A percentile compares a stretch with the other conserved stretches of the same genome.
phyloP scores from a whole-genome alignment of 2,113 vertebrate genomes.

The Amphiprion ocellaris region DNA sequence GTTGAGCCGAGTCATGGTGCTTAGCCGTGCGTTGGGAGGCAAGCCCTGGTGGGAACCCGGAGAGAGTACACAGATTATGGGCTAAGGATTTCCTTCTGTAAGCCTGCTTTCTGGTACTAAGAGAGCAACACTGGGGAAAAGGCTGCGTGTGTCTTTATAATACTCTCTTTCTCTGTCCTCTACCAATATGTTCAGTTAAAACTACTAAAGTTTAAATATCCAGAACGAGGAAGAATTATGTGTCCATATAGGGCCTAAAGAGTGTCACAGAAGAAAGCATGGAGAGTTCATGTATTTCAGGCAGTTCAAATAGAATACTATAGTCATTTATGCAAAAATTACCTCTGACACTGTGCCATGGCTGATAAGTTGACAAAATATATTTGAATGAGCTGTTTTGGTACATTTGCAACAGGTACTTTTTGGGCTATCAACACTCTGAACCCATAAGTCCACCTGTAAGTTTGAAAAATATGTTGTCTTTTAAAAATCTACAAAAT shows the following conservation, averaged over 20 bases:
- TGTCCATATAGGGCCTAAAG: not conserved
- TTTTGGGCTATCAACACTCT: no score
- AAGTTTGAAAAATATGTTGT: no score
- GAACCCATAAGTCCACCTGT: no score
- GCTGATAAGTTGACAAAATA: no score
- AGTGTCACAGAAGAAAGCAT: no score
- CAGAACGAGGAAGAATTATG: not conserved
- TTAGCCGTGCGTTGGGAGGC: constrained; percentile 49
- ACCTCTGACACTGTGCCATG: no score
- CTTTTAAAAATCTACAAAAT: no score
- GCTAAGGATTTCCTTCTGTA: constrained; percentile 67
- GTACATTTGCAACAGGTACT: no score
- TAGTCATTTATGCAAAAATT: no score
- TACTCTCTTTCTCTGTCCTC: not conserved
- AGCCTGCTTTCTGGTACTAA: constrained; percentile 68
- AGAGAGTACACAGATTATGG: constrained; percentile 67
- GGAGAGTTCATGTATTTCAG: no score
- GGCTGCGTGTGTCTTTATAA: not conserved
- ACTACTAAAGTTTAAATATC: constrained; percentile 4
- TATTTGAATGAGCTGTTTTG: no score
- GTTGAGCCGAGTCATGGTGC: constrained; percentile 57
- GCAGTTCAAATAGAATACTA: no score
- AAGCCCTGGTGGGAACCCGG: constrained; percentile 60
- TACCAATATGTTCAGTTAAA: constrained; percentile 1
- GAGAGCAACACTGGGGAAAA: constrained; percentile 48